phyloP scores from a whole-genome alignment of 2,113 vertebrate species.

The Coreoperca whiteheadi region DNA sequence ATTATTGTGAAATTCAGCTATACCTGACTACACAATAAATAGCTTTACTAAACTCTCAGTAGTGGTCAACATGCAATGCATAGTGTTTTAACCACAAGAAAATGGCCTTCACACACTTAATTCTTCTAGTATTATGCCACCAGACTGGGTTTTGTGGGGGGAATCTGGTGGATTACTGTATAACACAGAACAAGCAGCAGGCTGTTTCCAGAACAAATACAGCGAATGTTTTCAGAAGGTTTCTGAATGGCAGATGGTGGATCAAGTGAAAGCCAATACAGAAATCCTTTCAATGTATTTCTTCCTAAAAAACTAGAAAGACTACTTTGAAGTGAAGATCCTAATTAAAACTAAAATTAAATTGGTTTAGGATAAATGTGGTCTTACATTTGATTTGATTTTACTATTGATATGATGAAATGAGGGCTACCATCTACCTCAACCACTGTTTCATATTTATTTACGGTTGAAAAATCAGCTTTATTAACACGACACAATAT shows the following conservation, averaged over 20 bases:
- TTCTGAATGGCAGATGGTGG: slow-evolving; percentile 56
- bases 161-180: slow-evolving; percentile 56
- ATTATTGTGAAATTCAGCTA: slow-evolving; percentile 14
- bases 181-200: slow-evolving; percentile 48
- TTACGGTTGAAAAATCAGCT: slow-evolving; percentile 3
- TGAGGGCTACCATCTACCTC: neutral
- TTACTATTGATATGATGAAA: slow-evolving; percentile 6
- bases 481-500: neutral
- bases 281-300: slow-evolving; percentile 41
- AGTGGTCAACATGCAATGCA: neutral
- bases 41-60: neutral
- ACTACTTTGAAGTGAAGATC: slow-evolving; percentile 31
- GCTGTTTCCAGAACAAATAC: slow-evolving; percentile 46
- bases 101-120: neutral
- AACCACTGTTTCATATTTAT: neutral
- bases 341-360: slow-evolving; percentile 28
- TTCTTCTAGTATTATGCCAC: slow-evolving; percentile 13
- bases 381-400: slow-evolving; percentile 7
- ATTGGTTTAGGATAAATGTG: slow-evolving; percentile 9
- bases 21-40: neutral
- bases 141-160: slow-evolving; percentile 35
- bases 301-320: neutral
- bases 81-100: neutral
- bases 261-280: slow-evolving; percentile 44
- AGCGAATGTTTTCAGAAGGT: slow-evolving; percentile 43